These are phyloP conservation scores for Dryadula phaetusa DNA, from an alignment of 2,888 invertebrate species.

Conservation along the genomic window DNA sequence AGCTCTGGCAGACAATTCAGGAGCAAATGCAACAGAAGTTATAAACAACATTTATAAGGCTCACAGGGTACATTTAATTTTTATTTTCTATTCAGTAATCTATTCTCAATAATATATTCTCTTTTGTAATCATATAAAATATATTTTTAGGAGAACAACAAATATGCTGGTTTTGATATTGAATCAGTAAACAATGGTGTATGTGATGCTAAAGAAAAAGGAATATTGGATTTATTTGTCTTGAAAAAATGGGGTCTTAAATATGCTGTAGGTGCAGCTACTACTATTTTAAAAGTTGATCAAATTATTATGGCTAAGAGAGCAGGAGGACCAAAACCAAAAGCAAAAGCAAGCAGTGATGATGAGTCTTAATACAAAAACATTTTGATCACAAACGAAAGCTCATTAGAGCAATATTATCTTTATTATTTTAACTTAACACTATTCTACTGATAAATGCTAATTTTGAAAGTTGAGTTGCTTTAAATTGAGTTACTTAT, in stretches of 20 bases:
- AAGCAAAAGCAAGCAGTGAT: constrained; percentile 87
- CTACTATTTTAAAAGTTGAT: constrained; percentile 96
- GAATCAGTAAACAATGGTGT: constrained; percentile 89
- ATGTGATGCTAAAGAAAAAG: constrained; percentile 90
- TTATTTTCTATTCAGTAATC: not conserved
- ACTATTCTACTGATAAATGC: constrained; percentile 31
- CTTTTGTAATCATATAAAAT: no score
- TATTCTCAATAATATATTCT: no score
- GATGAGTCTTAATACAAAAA: constrained; percentile 86
- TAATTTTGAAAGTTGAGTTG: constrained; percentile 38
- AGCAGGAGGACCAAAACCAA: constrained; percentile 97
- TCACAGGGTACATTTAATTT: constrained; percentile 87
- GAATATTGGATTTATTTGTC: constrained; percentile 92
- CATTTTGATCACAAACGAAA: constrained; percentile 47
- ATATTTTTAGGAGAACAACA: constrained; percentile 87
- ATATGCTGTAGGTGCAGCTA: constrained; percentile 96
- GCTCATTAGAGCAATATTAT: constrained; percentile 41
- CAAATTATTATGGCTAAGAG: constrained; percentile 99
- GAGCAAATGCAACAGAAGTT: constrained; percentile 93
- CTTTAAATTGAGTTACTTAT: constrained; percentile 36
- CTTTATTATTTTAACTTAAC: constrained; percentile 40
- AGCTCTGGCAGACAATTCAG: constrained; percentile 97
- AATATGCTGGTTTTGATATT: constrained; percentile 93
- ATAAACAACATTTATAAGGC: constrained; percentile 95
- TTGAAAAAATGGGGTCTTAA: constrained; percentile 97